Conservation (phyloP, 2,797 vertebrate species). For the Adelosebastes latens region DNA sequence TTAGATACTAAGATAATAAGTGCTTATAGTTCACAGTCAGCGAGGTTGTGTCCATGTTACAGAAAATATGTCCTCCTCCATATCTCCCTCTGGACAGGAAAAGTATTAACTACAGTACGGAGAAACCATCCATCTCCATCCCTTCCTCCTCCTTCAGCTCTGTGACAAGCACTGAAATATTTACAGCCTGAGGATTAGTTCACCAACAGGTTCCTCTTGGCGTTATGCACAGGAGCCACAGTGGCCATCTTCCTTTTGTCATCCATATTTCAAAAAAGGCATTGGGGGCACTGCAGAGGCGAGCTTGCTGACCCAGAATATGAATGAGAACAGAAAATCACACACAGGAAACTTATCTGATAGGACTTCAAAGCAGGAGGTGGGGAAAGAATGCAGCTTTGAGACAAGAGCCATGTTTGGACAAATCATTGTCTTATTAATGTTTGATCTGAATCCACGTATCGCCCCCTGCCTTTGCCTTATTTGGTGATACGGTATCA, state of each 20-base stretch:
- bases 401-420: slow-evolving; percentile 13
- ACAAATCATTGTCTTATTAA: slow-evolving; percentile 9
- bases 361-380: slow-evolving; percentile 50
- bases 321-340: slow-evolving; percentile 56
- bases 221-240: slow-evolving; percentile 36
- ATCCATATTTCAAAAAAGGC: slow-evolving; percentile 72
- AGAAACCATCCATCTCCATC: slow-evolving; percentile 6
- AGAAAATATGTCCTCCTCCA: neutral
- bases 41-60: neutral
- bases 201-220: slow-evolving; percentile 40
- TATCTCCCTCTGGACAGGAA: neutral
- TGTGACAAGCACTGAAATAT: slow-evolving; percentile 73
- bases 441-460: slow-evolving; percentile 9
- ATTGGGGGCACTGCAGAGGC: slow-evolving; percentile 19
- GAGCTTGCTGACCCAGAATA: slow-evolving; percentile 55
- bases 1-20: neutral
- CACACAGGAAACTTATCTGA: slow-evolving; percentile 43
- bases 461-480: neutral
- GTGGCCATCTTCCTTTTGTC: slow-evolving; percentile 63
- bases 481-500: slow-evolving; percentile 29
- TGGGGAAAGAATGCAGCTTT: slow-evolving; percentile 1
- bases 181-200: slow-evolving; percentile 66
- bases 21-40: neutral
- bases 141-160: slow-evolving; percentile 45
- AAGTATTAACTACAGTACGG: slow-evolving; percentile 7